Evolutionary conservation across 2,888 invertebrate genomes (phyloP), one percentile per base, ranked within the genome.

Genomic region (Chloromyia formosa): DNA sequence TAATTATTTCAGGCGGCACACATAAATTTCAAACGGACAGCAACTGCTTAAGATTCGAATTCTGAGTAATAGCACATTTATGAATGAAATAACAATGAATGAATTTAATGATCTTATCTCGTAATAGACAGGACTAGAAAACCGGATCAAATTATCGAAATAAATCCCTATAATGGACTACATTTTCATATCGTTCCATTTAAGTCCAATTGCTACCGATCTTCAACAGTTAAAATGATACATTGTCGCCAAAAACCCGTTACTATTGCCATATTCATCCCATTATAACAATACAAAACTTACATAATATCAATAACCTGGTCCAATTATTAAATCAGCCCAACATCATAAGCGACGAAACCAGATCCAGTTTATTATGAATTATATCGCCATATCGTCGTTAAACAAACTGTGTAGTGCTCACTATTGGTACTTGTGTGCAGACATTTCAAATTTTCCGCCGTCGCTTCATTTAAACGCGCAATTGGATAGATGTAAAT

Each of bases 221-320:
- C 49, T 49, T 49, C 16, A 49, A 49, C 49, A 3, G 23, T 23
- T 12, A 3, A 22, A 14, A 23, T 23, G 18, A 16, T 60, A 60
- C 60, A 23, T 22, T 60, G 60, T 60, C 60, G 60, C 12, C 23
- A 60, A 60, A 23, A 60, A 23, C 23, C 60, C 60, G 60, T 60
- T 60, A 60, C 23, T 23, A 20, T 60, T 14, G 20, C 60, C 23
- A 23, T 60, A 60, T 14, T 23, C 60, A 9, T 23, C 23, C 23
- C 60, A 60, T 60, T 23, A 10, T 22, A 23, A 23, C 16, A 35
- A 10, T 60, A n/a, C 23, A 14, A 23, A 20, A 22, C 22, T 60
- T 60, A 60, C 23, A 60, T 60, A 60, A 60, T 60, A 12, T 23
- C 60, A 23, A 14, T 49, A 49, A 49, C 49, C 49, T n/a, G 49